phyloP scores from a whole-genome alignment of 2,113 vertebrate species.

The Athene cunicularia region DNA sequence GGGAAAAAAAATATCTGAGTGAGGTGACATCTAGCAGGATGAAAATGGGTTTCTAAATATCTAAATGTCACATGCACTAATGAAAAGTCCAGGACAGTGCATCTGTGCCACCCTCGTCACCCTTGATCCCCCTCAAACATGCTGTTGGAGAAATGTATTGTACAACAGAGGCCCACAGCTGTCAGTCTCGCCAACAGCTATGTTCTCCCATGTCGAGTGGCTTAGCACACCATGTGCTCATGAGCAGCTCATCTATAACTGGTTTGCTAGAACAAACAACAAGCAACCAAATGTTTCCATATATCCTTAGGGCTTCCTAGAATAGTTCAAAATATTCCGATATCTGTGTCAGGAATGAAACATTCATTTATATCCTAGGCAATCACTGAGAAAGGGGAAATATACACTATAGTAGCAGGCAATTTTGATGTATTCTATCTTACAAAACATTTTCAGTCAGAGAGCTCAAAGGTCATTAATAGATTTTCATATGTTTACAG shows the following conservation, averaged over 20 bases:
- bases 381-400: background rate
- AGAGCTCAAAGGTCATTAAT: slow-evolving; percentile 61
- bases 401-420: background rate
- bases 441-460: slow-evolving; percentile 27
- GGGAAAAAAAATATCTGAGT: background rate
- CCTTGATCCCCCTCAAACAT: background rate
- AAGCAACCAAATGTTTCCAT: background rate
- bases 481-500: slow-evolving; percentile 66
- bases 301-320: slow-evolving; percentile 14
- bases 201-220: background rate
- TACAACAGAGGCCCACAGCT: background rate
- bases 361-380: background rate
- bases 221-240: background rate
- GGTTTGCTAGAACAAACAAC: slow-evolving; percentile 7
- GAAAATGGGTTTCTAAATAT: background rate
- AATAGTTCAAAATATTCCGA: background rate
- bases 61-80: background rate
- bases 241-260: background rate
- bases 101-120: background rate
- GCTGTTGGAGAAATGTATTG: background rate
- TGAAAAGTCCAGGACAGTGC: background rate
- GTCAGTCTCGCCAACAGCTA: background rate
- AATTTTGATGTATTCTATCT: slow-evolving; percentile 44
- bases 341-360: background rate
- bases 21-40: background rate